Evolutionary conservation across 2,113 vertebrate species (phyloP), one percentile per base, ranked within the genome.

Genomic region (Excalfactoria chinensis): DNA sequence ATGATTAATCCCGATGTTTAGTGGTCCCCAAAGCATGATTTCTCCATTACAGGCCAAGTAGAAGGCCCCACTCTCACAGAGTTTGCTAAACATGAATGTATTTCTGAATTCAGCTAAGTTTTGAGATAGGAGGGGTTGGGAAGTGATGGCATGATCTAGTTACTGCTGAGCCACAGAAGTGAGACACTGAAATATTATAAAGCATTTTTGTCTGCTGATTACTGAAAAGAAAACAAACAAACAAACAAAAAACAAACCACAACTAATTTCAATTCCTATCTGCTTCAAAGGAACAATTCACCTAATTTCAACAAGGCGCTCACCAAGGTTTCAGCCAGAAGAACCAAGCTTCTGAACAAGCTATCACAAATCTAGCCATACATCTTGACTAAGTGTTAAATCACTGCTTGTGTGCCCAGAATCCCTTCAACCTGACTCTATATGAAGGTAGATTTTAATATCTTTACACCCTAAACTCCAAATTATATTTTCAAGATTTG

Each of bases 351-450:
- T 49, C 75, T 76, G 41, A 86, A 73, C 69, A 13, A 85, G 16
- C 11, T 22, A 20, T 58, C 23, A 41, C 89, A 93, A 94, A 91
- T 89, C 71, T 79, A 56, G 69, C 12, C 17, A 7, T 64, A 20
- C 8, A 12, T 64, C 58, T 85, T 75, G 75, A 89, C 69, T 79
- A 62, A 89, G 76, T 26, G 32, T 17, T 83, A 93, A 93, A 91
- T 83, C 58, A 43, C 8, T 69, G 6, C 26, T 68, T 70, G 11
- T n/a, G 9, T 6, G 1, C 48, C 75, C 30, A 70, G 23, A 78
- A 10, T 37, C 67, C 19, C 9, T 79, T 75, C n/a, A 60, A 19
- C 5, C 32, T 44, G 40, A 66, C 62, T 76, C 44, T 76, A 3
- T 5, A 30, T 4, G 8, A 89, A 76, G 25, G 19, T 9, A 75